Evolutionary conservation across 2,113 vertebrate species (phyloP).

Genomic region (Sander vitreus): DNA sequence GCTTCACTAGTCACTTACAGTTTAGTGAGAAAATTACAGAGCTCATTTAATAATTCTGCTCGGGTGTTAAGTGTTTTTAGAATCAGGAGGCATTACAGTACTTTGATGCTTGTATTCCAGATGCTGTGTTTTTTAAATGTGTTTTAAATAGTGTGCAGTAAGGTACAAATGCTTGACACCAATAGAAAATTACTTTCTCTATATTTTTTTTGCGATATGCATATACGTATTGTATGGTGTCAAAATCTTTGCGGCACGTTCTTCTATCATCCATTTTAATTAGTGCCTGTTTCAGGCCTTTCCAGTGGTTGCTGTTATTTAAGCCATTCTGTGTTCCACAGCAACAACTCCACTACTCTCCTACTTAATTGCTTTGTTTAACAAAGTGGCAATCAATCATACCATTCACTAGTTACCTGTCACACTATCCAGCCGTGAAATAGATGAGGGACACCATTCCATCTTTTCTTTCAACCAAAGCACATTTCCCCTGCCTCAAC

Average conservation of each 20-base stretch:
- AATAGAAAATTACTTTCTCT: neutral
- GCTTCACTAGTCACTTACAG: conserved; percentile 6
- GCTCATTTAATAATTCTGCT: neutral
- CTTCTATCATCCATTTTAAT: conserved; percentile 77
- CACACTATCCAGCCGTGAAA: conserved; percentile 77
- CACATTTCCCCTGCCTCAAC: conserved; percentile 37
- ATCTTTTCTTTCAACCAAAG: conserved; percentile 62
- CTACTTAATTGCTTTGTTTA: conserved; percentile 83
- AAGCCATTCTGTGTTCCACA: conserved; percentile 53
- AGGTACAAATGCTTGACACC: neutral
- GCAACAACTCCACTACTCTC: conserved; percentile 65
- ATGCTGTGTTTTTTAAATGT: neutral
- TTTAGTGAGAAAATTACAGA: neutral
- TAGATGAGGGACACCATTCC: conserved; percentile 66
- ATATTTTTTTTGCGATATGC: conserved; percentile 13
- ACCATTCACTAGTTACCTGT: conserved; percentile 73
- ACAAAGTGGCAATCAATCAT: conserved; percentile 84
- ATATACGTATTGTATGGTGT: conserved; percentile 17
- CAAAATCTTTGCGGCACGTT: conserved; percentile 28
- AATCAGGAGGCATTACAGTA: neutral
- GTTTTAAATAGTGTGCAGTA: neutral
- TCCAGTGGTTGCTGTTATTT: conserved; percentile 70
- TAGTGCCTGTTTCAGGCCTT: conserved; percentile 58
- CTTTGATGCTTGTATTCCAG: neutral
- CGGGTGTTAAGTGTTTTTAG: neutral